phyloP scores from a whole-genome alignment of 2,888 invertebrate genomes.

The Oligia latruncula region DNA sequence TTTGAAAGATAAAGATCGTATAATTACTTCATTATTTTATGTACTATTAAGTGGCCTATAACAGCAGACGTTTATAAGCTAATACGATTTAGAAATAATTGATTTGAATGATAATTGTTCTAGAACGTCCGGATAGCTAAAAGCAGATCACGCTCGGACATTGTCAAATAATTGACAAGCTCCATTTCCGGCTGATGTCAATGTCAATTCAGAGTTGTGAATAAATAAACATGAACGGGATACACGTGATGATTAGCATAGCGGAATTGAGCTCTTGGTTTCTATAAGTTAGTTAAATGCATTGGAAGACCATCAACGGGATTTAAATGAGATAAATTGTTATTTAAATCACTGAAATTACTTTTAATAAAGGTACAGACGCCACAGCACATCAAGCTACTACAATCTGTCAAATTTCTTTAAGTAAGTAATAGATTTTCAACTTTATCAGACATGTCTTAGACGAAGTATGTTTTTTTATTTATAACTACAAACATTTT shows the following conservation, averaged over 20 bases:
- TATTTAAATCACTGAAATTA: background rate
- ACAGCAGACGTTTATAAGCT: background rate
- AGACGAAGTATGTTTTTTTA: too few species aligned
- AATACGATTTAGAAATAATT: constrained; percentile 17
- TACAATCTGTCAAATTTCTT: too few species aligned
- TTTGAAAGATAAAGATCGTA: background rate
- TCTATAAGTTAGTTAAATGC: background rate
- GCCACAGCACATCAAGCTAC: too few species aligned
- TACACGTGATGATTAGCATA: constrained; percentile 26
- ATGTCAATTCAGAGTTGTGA: constrained; percentile 41
- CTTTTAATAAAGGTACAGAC: background rate
- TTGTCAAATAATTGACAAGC: constrained; percentile 48
- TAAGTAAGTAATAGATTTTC: too few species aligned
- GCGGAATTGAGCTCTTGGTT: background rate
- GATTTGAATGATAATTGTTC: constrained; percentile 39
- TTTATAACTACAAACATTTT: too few species aligned
- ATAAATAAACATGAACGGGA: constrained; percentile 44
- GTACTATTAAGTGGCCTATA: background rate
- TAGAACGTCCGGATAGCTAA: constrained; percentile 14
- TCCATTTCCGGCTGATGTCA: constrained; percentile 41
- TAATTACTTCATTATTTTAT: background rate
- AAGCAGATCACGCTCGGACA: constrained; percentile 37
- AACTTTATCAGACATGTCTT: too few species aligned
- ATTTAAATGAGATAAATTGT: background rate
- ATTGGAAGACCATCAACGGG: background rate